Base-by-base conservation (phyloP, 2,797 vertebrate genomes). In the Phataginus tetradactyla region DNA sequence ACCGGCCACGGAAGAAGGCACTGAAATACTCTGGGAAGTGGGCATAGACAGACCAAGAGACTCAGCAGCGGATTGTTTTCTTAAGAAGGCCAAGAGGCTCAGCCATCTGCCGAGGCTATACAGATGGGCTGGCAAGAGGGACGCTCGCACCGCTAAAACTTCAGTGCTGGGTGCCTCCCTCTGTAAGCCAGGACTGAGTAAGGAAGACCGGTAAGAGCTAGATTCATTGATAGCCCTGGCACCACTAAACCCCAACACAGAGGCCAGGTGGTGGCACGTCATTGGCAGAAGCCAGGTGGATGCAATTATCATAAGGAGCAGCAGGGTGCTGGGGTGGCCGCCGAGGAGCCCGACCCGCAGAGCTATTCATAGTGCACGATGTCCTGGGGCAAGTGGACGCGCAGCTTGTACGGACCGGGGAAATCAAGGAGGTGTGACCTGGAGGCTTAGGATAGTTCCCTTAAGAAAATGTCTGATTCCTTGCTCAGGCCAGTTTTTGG, bases 221-320 rank as follows among this genome's bases (percentile, higher is more conserved):
- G 32, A 23, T 29, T 92, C 21, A 29, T 20, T n/a, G 78, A 42
- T 8, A 63, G 49, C 23, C 57, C 25, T 71, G 34, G 32, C 53
- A 39, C 69, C 23, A 20, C 89, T 18, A 57, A 63, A 53, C 55
- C 64, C 49, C 74, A 21, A 64, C 64, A 71, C 8, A 85, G 80
- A 66, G 27, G 63, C 85, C 91, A 92, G 88, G 61, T 85, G 72
- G 74, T 53, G 25, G 53, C 37, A 49, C 57, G 7, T 55, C n/a
- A 72, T 74, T 2, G 4, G 57, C 90, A 95, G 83, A 88, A 84
- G 77, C 83, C 86, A 88, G 81, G 49, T 79, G 72, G 86, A 89
- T 64, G 51, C n/a, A 63, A 63, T 86, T 55, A 75, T 79, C 71
- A 49, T 6, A 37, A 39, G 32, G 66, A 63, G 59, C 64, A 75